These are phyloP conservation scores for Mionectes macconnelli DNA, from an alignment of 2,113 vertebrate species.

Conservation along the genomic window DNA sequence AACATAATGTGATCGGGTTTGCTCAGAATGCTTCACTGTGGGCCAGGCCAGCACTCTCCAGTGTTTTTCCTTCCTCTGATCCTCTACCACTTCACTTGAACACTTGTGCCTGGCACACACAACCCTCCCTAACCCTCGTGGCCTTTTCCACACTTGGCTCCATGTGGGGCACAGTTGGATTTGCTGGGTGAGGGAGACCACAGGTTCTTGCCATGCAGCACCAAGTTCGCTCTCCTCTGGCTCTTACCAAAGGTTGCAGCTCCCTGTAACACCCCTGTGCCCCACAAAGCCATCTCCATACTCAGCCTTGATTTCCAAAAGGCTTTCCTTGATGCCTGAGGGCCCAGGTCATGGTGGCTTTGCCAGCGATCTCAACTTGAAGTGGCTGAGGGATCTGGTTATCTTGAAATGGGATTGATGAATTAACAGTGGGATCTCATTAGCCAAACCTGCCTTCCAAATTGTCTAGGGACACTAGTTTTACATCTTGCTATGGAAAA, in stretches of 20 bases:
- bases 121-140: neutral
- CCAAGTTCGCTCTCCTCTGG: neutral
- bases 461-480: neutral
- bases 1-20: neutral
- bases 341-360: neutral
- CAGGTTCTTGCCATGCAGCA: fast-evolving
- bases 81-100: neutral
- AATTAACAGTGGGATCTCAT: neutral
- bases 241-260: neutral
- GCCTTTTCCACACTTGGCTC: neutral
- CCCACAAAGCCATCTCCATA: neutral
- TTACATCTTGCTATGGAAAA: neutral
- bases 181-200: neutral
- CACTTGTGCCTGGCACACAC: neutral
- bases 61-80: neutral
- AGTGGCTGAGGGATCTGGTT: neutral
- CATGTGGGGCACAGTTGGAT: fast-evolving
- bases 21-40: fast-evolving
- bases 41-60: neutral
- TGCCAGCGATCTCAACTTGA: neutral
- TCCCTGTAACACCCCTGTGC: neutral
- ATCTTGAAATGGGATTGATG: neutral
- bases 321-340: neutral
- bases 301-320: neutral
- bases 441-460: neutral